Evolutionary conservation across 2,888 invertebrate genomes (phyloP).

Genomic region (Parnassius mnemosyne): DNA sequence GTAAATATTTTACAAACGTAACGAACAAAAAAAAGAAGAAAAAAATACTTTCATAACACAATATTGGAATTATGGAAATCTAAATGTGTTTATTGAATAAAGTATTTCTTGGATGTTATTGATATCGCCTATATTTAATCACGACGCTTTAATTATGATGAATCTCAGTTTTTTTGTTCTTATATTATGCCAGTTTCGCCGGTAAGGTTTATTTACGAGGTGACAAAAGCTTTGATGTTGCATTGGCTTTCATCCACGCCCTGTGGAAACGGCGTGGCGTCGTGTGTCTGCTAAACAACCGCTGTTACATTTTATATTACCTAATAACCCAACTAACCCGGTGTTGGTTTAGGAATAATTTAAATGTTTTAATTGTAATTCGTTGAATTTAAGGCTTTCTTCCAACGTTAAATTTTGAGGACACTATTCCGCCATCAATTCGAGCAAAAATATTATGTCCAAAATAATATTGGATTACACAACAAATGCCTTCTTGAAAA

Average conservation of each 20-base stretch:
- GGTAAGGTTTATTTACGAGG: conserved; percentile 60
- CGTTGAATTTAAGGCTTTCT: too few relatives aligned
- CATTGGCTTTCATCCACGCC: conserved; percentile 58
- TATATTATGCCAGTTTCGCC: conserved; percentile 35
- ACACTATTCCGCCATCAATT: too few relatives aligned
- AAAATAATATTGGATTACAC: background rate
- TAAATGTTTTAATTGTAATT: too few relatives aligned
- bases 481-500: background rate
- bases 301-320: conserved; percentile 32
- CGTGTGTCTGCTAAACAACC: conserved; percentile 32
- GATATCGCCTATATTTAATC: background rate
- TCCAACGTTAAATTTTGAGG: too few relatives aligned
- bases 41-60: conserved; percentile 19
- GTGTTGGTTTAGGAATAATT: conserved; percentile 17
- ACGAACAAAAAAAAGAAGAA: too few relatives aligned
- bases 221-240: conserved; percentile 65
- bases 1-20: too few relatives aligned
- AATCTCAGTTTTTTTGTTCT: conserved; percentile 34
- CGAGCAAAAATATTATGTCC: too few relatives aligned
- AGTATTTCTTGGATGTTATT: too few relatives aligned
- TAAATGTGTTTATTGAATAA: background rate
- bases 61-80: conserved; percentile 42
- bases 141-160: conserved; percentile 20
- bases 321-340: conserved; percentile 30
- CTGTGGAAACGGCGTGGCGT: conserved; percentile 38